Base-by-base conservation (phyloP, 2,797 vertebrate genomes). In the Diplodus sargus region DNA sequence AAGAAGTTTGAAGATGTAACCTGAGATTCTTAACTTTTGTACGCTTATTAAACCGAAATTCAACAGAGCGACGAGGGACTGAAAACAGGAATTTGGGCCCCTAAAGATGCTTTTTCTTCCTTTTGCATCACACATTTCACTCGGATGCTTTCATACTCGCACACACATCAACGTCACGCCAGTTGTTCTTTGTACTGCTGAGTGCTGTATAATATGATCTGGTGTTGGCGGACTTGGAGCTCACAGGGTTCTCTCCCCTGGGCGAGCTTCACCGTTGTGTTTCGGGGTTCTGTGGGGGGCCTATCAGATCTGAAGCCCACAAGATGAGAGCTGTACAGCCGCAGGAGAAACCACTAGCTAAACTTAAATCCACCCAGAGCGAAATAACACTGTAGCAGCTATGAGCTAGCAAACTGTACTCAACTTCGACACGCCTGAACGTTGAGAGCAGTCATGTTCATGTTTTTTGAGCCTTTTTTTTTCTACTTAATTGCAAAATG, bases 301-400 rank as follows among this genome's bases (percentile, higher is more conserved):
- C 28, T 57, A 3, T 53, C 47, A 52, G 65, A 77, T 60, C 47
- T 42, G 30, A 51, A 59, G 64, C n/a, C 63, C 82, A 78, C 64
- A 63, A 82, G 62, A 63, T 56, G 8, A 56, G 13, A 57, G 43
- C n/a, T 62, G 20, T 25, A 68, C 18, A 52, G 68, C 60, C 57
- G 47, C 69, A 58, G 73, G 60, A 23, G 52, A 77, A 34, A 62
- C 58, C 54, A 20, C 52, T 34, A 23, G 49, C 66, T 43, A 12
- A 61, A 53, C 48, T 59, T 20, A 68, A 67, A 30, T 18, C 70
- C 63, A 70, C 71, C 57, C 28, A 1, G 1, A 17, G 28, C 58
- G 34, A 72, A 65, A 69, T 54, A 53, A 54, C 45, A 60, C 20
- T 20, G 4, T 2, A 11, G 6, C 15, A 56, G 10, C 54, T 13